A percentile compares a stretch with the other conserved stretches of the same genome.
These are phyloP conservation scores for Phrynosoma platyrhinos DNA, from an alignment of 2,113 vertebrate species.

Conservation along the genomic window DNA sequence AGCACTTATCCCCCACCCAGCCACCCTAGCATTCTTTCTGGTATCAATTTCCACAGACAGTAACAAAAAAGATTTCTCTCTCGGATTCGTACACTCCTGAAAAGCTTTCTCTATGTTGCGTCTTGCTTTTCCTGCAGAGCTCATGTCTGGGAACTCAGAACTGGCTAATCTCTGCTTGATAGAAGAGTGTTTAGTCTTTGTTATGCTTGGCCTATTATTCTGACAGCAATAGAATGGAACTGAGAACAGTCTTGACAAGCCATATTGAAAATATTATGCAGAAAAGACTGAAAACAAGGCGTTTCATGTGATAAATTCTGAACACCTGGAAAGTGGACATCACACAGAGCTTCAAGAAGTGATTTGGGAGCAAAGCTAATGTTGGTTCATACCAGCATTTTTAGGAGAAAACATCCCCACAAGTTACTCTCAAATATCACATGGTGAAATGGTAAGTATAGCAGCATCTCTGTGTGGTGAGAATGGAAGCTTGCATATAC, in stretches of 20 bases:
- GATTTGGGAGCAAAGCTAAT: background rate
- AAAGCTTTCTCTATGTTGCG: background rate
- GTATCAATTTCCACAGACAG: background rate
- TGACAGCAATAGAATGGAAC: slow-evolving; percentile 26
- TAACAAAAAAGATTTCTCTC: background rate
- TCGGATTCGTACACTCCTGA: background rate
- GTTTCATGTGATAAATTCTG: slow-evolving; percentile 37
- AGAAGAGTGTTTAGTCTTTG: slow-evolving; percentile 26
- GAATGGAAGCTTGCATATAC: background rate
- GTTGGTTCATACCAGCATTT: background rate
- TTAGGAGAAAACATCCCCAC: background rate
- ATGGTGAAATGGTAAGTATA: background rate
- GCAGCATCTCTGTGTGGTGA: background rate
- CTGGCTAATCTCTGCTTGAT: rapidly evolving
- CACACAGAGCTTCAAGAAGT: rapidly evolving
- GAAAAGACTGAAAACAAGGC: slow-evolving; percentile 40
- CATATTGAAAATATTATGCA: slow-evolving; percentile 12
- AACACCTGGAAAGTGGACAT: background rate
- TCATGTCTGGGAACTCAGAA: background rate
- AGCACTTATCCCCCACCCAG: background rate
- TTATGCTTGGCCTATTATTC: background rate
- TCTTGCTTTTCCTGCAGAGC: background rate
- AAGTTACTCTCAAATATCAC: background rate
- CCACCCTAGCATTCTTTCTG: background rate
- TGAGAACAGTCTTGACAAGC: slow-evolving; percentile 39